Base-by-base conservation (phyloP, 2,888 invertebrate genomes). In the Phengaris arion region DNA sequence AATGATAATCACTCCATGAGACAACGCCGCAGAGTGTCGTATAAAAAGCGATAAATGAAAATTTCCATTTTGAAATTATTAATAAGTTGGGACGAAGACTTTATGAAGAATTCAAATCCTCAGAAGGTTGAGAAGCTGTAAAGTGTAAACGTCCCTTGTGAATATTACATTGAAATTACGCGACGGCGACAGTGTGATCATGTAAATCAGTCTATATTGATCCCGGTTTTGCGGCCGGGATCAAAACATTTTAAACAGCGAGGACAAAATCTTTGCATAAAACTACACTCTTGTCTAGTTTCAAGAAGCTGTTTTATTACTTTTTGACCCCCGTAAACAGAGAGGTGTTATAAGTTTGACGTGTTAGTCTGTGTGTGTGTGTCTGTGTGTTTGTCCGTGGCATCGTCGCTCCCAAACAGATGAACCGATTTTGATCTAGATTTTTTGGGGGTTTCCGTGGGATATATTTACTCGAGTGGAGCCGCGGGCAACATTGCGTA, bases 31-130 rank as follows among this genome's bases (percentile, higher is more conserved):
- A 51, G 48, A 6, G 64, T 45, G 12, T 51, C 48, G 48, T 45
- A 22, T 35, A 22, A 72, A 54, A 54, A 13, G 8, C 72, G 72
- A 72, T 35, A 54, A 54, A 35, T 13, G 54, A 22, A 35, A 72
- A 72, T 72, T 72, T 72, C 72, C 72, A 72, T 72, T 54, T 72
- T 72, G 54, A 72, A 52, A 72, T 72, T 72, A 72, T 72, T 52
- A 72, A 55, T 54, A 57, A 68, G 22, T 69, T 12, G 15, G 69
- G 69, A 46, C 75, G 69, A 57, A 75, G 69, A 69, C 48, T 68
- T 69, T n/a, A 74, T 74, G 69, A 75, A 75, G 75, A 75, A 75
- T 75, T 68, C 55, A 75, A 75, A 75, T 75, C 75, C 54, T 75
- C n/a, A 35, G 75, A 55, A 72, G 75, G 69, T 69, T 55, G 55